Conservation (phyloP, 2,113 vertebrate species). For the Pavo muticus region DNA sequence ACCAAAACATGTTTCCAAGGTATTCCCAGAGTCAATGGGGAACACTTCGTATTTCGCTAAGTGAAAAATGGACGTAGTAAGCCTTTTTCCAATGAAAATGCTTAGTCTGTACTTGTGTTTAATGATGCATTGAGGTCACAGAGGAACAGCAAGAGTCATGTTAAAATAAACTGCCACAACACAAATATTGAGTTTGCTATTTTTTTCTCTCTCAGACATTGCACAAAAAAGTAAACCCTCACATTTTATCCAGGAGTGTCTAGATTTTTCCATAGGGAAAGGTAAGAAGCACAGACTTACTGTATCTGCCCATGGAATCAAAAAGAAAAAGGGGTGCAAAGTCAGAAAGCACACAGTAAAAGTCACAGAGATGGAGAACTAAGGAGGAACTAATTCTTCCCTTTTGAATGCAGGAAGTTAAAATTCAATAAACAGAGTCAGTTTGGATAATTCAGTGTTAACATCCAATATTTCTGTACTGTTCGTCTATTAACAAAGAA, state of each 20-base stretch:
- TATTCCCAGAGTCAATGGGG: rapidly evolving
- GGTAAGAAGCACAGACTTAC: neutral
- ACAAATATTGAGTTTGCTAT: neutral
- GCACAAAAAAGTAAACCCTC: neutral
- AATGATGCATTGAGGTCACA: neutral
- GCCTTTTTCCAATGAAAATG: neutral
- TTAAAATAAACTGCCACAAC: neutral
- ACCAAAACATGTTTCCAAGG: neutral
- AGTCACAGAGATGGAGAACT: neutral
- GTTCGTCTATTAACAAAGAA: neutral
- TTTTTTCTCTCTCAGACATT: neutral
- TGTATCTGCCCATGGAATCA: neutral
- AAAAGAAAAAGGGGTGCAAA: neutral
- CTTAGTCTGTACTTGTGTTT: neutral
- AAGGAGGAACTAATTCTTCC: neutral
- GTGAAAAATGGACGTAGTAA: neutral
- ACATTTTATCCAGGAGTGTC: neutral
- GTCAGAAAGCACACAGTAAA: neutral
- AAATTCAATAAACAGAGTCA: neutral
- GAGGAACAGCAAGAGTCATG: neutral
- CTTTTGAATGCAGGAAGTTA: neutral
- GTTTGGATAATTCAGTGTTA: neutral
- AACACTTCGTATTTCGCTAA: neutral
- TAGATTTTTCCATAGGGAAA: neutral
- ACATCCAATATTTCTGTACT: neutral